These are phyloP conservation scores for Pristis pectinata DNA, from an alignment of 2,797 vertebrate genomes.

Conservation along the genomic window DNA sequence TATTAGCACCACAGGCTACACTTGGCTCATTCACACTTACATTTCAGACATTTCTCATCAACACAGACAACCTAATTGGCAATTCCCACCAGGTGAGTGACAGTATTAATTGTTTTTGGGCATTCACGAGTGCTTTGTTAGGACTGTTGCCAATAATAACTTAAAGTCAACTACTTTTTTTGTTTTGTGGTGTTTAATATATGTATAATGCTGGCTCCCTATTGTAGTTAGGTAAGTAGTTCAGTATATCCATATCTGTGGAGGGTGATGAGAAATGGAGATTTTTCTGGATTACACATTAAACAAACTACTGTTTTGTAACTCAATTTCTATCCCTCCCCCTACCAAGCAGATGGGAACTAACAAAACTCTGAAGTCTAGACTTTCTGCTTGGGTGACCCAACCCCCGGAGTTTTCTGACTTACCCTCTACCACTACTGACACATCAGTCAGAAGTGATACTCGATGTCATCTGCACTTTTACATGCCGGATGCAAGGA, in stretches of 20 bases:
- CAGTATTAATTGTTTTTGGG: slow-evolving; percentile 37
- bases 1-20: slow-evolving; percentile 20
- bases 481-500: background rate
- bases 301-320: background rate
- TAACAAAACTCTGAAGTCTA: background rate
- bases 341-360: background rate
- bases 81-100: slow-evolving; percentile 29
- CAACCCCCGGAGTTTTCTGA: background rate
- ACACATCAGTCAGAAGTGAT: background rate
- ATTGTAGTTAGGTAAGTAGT: background rate
- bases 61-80: slow-evolving; percentile 38
- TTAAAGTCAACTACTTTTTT: slow-evolving; percentile 12
- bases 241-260: background rate
- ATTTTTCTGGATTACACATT: slow-evolving; percentile 9
- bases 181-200: background rate
- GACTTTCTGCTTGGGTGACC: background rate
- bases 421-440: background rate
- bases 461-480: background rate
- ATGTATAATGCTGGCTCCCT: background rate
- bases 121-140: slow-evolving; percentile 22
- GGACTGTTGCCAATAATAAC: slow-evolving; percentile 22
- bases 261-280: background rate
- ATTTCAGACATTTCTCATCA: slow-evolving; percentile 29
- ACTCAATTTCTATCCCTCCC: background rate
- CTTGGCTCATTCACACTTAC: slow-evolving; percentile 17